These are phyloP conservation scores for Atethmia centrago DNA, from an alignment of 2,888 invertebrate species.

Conservation along the genomic window DNA sequence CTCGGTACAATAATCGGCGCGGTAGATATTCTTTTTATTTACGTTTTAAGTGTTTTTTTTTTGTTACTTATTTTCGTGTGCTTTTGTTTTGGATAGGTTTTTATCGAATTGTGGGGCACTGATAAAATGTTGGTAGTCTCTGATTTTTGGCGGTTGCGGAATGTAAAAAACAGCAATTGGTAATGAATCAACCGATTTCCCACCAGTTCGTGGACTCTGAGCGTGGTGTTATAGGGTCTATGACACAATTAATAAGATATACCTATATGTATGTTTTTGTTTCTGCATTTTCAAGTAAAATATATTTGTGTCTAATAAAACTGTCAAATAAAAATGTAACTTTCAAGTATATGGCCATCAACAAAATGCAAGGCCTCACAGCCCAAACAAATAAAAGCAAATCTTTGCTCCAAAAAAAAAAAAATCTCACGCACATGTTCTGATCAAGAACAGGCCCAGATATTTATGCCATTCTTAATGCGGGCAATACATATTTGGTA, in stretches of 20 bases:
- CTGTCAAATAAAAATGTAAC: background rate
- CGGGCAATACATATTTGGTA: conserved; percentile 50
- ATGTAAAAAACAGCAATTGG: background rate
- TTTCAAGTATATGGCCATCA: background rate
- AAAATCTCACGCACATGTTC: background rate
- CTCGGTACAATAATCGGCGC: conserved; percentile 57
- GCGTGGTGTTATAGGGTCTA: background rate
- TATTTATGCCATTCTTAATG: conserved; percentile 46
- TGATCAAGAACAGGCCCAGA: conserved; percentile 25
- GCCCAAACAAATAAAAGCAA: conserved; percentile 1
- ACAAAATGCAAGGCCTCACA: background rate
- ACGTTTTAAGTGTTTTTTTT: conserved; percentile 37
- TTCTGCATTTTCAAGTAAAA: too few species aligned
- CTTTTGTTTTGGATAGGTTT: conserved; percentile 38
- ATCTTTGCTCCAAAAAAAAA: conserved; percentile 8
- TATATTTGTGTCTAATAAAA: too few species aligned
- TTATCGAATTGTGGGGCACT: conserved; percentile 1
- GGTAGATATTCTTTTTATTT: conserved; percentile 54
- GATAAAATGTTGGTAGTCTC: background rate
- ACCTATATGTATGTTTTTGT: background rate
- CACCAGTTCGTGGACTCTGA: background rate
- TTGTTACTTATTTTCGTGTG: conserved; percentile 32
- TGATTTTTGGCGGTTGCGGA: background rate
- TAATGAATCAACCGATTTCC: background rate
- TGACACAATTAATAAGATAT: background rate